Evolutionary conservation across 2,888 invertebrate genomes (phyloP).

Genomic region (Watsonalla binaria): DNA sequence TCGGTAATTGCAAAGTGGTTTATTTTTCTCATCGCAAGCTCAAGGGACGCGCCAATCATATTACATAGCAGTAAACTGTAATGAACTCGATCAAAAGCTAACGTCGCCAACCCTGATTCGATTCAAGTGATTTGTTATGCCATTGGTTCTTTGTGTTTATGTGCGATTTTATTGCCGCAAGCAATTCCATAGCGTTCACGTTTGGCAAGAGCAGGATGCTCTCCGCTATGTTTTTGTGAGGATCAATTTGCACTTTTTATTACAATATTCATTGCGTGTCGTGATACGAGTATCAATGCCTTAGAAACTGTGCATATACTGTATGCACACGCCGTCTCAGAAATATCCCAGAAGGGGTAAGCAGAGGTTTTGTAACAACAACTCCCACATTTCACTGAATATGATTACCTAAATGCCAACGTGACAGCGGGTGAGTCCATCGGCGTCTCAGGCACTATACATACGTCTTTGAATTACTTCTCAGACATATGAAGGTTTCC

Average conservation of each 20-base stretch:
- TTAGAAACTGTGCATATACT: neutral
- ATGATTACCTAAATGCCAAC: too few species aligned
- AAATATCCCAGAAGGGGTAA: too few species aligned
- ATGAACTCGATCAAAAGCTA: neutral
- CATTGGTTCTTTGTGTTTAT: constrained; percentile 9
- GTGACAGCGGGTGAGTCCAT: too few species aligned
- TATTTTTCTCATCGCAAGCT: too few species aligned
- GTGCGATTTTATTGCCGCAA: constrained; percentile 8
- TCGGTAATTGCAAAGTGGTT: too few species aligned
- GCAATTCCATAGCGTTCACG: constrained; percentile 1
- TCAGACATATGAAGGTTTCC: too few species aligned
- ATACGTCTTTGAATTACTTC: too few species aligned
- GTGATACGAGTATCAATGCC: neutral
- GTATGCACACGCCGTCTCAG: too few species aligned
- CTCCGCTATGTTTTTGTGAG: neutral
- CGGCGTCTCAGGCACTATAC: too few species aligned
- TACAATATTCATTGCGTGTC: constrained; percentile 1
- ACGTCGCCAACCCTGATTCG: neutral
- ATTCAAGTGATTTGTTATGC: constrained; percentile 9
- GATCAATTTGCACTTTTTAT: constrained; percentile 1
- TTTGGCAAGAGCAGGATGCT: neutral
- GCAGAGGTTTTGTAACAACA: too few species aligned
- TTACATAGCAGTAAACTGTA: neutral
- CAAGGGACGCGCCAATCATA: too few species aligned
- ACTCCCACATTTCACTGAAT: too few species aligned